Evolutionary conservation across 2,888 invertebrate species (phyloP), one percentile per base, ranked within the genome.

Genomic region (Andrena camellia): DNA sequence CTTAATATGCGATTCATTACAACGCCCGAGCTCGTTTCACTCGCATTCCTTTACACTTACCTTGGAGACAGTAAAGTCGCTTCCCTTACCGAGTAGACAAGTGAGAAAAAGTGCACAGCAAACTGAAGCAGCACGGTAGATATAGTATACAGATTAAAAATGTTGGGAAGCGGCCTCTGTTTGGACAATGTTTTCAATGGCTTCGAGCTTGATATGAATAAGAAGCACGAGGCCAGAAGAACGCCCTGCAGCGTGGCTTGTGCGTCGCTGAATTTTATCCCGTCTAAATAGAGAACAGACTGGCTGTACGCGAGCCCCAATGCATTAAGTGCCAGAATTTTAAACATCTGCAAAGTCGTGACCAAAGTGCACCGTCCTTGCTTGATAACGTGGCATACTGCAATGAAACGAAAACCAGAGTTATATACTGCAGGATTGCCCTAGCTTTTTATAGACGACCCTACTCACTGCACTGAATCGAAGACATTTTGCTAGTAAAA

Each of bases 281-380:
- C 99, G 94, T 99, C 99, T 86, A 99, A 96, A 94, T 99, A 99
- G 29, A 99, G 95, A 33, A 99, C 99, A 2, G 99, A 99, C 94
- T 99, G 99, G 91, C 99, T 98, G 95, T 99, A 99, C 0, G 99
- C 99, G 86, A 99, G 95, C 86, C 99, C 98, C 2, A 99, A 96
- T 0, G 99, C 99, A 94, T 99, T 99, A 73, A 99, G 95, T 0
- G 99, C 99, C 76, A 99, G 95, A 90, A 99, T 99, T 95, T 99
- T 99, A 95, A 99, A 99, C 99, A 99, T 99, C 94, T 99, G 99
- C 81, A 99, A 95, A 0, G 99, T 99, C 0, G 99, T 99, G 26
- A 99, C 99, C 80, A 99, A 95, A 0, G 99, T 99, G 94, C 99
- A 99, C 29, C 99, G 97, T 0, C 99, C 99, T 95, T 99, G 99